A percentile compares a stretch with the other conserved stretches of the same genome.
phyloP scores from a whole-genome alignment of 1,140 invertebrate species.

The Choristoneura fumiferana region DNA sequence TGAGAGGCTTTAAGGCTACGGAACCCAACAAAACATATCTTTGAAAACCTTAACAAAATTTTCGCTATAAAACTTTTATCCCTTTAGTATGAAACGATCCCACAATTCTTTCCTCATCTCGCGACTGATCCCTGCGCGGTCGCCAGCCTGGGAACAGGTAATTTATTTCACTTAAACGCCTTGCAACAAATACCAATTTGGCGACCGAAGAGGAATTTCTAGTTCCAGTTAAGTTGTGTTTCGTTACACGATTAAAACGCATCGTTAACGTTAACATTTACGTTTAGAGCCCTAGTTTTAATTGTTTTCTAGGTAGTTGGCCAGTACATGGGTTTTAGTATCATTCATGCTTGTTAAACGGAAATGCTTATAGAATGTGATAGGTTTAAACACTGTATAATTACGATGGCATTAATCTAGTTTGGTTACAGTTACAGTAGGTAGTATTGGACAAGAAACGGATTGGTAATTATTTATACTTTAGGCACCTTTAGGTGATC shows the following conservation, averaged over 20 bases:
- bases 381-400: no score
- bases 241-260: conserved; percentile 24
- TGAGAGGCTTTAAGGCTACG: no score
- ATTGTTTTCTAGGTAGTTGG: background rate
- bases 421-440: no score
- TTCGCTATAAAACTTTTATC: no score
- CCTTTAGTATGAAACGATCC: conserved; percentile 25
- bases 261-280: conserved; percentile 2
- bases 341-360: no score
- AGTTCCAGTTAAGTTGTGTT: conserved; percentile 20
- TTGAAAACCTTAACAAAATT: no score
- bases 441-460: no score
- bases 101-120: conserved; percentile 53
- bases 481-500: no score
- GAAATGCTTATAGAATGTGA: background rate
- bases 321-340: background rate
- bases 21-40: no score
- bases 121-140: conserved; percentile 29
- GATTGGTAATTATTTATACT: no score
- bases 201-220: conserved; percentile 27
- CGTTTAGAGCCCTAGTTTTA: background rate
- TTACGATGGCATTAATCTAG: no score
- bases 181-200: conserved; percentile 35
- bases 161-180: conserved; percentile 44
- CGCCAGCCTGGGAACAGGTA: conserved; percentile 44